These are phyloP conservation scores for Agelas oroides DNA, from an alignment of 37 sponge, comb jelly and placozoan species.

Conservation along the genomic window DNA sequence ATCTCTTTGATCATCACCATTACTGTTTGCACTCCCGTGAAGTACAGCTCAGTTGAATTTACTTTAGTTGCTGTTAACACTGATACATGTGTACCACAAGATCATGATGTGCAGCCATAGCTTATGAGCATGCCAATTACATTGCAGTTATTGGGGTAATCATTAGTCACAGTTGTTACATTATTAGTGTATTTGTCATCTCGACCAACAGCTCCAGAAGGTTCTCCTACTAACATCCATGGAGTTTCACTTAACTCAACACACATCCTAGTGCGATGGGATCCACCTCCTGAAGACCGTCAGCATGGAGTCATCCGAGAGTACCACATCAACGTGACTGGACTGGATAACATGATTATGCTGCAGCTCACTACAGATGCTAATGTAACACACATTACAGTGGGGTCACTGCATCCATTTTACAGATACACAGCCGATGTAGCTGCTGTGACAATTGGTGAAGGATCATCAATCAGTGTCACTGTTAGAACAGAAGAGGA, in stretches of 20 bases:
- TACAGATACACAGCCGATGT: neutral
- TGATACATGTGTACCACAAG: too few species aligned
- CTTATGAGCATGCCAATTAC: too few species aligned
- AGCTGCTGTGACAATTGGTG: neutral
- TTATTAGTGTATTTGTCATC: too few species aligned
- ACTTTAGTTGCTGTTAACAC: too few species aligned
- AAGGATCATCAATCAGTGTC: neutral
- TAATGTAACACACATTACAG: neutral
- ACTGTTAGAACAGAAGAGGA: neutral
- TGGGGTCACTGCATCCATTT: neutral
- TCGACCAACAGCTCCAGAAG: constrained; percentile 10
- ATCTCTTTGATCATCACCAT: too few species aligned
- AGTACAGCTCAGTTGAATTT: too few species aligned
- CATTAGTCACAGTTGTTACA: too few species aligned
- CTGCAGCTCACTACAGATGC: neutral
- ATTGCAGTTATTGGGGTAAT: too few species aligned
- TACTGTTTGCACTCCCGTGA: too few species aligned
- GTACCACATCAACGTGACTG: constrained; percentile 21
- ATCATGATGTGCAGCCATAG: too few species aligned
- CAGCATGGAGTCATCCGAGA: constrained; percentile 10
- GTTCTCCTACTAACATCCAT: neutral
- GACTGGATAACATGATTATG: neutral
- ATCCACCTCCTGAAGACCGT: constrained; percentile 2
- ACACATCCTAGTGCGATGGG: neutral
- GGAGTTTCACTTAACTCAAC: neutral